Conservation (phyloP, 2,888 invertebrate species). For the Cheiracanthium punctorium region DNA sequence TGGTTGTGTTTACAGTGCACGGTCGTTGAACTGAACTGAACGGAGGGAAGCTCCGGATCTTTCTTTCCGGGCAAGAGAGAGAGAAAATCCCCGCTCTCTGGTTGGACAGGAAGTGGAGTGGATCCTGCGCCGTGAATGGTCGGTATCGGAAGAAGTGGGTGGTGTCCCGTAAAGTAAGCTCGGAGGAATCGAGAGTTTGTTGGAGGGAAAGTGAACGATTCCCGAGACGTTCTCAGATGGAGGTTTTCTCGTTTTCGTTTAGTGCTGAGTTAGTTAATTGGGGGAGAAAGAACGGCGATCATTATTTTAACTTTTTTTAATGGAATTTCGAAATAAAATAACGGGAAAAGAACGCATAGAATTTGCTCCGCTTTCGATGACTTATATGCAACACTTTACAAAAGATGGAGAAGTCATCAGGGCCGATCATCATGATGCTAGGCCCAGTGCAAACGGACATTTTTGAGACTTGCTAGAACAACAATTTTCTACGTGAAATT, state of each 20-base stretch:
- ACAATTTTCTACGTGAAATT: no score
- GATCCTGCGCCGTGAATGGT: constrained; percentile 19
- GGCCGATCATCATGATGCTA: no score
- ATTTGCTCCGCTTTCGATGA: no score
- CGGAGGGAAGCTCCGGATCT: constrained; percentile 38
- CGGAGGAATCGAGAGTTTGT: constrained; percentile 11
- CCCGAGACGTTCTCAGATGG: neutral
- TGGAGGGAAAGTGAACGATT: neutral
- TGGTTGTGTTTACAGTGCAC: constrained; percentile 46
- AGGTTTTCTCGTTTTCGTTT: no score
- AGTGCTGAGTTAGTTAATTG: no score
- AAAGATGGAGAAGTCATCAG: no score
- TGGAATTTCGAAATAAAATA: neutral
- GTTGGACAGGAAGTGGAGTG: constrained; percentile 40
- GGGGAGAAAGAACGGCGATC: neutral
- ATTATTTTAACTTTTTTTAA: no score
- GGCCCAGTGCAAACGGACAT: no score
- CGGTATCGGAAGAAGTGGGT: constrained; percentile 1
- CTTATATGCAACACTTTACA: no score
- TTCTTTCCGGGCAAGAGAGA: no score
- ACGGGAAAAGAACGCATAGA: no score
- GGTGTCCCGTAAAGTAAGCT: constrained; percentile 16
- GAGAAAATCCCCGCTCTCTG: constrained; percentile 20
- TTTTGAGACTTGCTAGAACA: no score
- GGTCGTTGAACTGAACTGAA: constrained; percentile 46